Evolutionary conservation across 2,888 invertebrate species (phyloP).

Genomic region (Clistopyga incitator): DNA sequence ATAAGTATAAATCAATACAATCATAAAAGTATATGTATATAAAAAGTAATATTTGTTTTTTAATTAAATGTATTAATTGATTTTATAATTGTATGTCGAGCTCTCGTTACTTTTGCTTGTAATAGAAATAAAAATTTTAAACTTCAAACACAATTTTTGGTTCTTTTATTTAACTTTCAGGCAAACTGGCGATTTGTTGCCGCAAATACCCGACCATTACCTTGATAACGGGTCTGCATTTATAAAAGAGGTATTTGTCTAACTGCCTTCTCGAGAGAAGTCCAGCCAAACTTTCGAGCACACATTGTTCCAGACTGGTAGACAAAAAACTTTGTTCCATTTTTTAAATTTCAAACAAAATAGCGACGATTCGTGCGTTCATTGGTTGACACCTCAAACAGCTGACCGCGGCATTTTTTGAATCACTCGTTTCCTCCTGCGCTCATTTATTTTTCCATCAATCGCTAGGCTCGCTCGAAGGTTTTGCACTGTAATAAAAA

Average conservation of each 20-base stretch:
- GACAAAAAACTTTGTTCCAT: background rate
- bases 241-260: background rate
- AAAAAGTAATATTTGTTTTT: too few species aligned
- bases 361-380: slow-evolving; percentile 32
- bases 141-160: too few species aligned
- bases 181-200: background rate
- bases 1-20: too few species aligned
- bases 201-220: background rate
- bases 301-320: background rate
- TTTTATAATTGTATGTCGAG: too few species aligned
- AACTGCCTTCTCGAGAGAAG: background rate
- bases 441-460: too few species aligned
- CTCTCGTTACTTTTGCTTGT: too few species aligned
- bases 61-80: too few species aligned
- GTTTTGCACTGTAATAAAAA: too few species aligned
- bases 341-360: background rate
- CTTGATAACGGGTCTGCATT: background rate
- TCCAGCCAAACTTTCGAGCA: background rate
- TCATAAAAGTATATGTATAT: too few species aligned
- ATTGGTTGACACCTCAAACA: slow-evolving; percentile 35
- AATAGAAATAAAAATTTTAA: too few species aligned
- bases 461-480: too few species aligned
- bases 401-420: slow-evolving; percentile 65
- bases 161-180: background rate
- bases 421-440: slow-evolving; percentile 42